A percentile compares a stretch with the other conserved stretches of the same genome.
These are phyloP conservation scores for Cactoblastis cactorum DNA, from an alignment of 2,888 invertebrate genomes.

Conservation along the genomic window DNA sequence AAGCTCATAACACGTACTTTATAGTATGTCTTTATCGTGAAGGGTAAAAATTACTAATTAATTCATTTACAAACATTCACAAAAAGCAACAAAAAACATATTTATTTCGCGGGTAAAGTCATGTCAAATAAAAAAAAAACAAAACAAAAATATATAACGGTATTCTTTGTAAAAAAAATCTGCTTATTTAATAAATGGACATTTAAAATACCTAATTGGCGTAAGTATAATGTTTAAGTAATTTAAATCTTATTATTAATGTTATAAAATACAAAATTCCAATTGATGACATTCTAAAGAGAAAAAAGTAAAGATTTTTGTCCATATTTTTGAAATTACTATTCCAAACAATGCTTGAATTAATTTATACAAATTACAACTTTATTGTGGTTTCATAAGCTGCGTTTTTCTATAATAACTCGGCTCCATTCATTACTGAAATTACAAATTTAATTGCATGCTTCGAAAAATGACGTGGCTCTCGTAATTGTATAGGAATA, in stretches of 20 bases:
- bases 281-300: neutral
- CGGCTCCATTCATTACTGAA: neutral
- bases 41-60: too few species aligned
- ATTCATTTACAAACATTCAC: too few species aligned
- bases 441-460: slow-evolving; percentile 16
- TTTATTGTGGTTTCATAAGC: neutral
- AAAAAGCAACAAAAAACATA: too few species aligned
- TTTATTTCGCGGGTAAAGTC: too few species aligned
- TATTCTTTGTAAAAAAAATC: neutral
- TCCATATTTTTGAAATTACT: neutral
- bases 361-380: neutral
- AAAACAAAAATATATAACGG: neutral
- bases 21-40: too few species aligned
- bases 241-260: neutral
- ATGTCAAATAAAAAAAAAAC: too few species aligned
- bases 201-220: neutral
- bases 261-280: neutral
- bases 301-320: neutral
- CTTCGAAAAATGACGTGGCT: neutral
- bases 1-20: too few species aligned
- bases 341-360: neutral
- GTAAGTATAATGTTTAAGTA: neutral
- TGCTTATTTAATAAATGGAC: neutral
- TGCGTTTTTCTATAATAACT: neutral
- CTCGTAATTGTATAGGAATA: slow-evolving; percentile 1